Base-by-base conservation (phyloP, 2,797 vertebrate genomes). In the Rhinoraja longicauda region DNA sequence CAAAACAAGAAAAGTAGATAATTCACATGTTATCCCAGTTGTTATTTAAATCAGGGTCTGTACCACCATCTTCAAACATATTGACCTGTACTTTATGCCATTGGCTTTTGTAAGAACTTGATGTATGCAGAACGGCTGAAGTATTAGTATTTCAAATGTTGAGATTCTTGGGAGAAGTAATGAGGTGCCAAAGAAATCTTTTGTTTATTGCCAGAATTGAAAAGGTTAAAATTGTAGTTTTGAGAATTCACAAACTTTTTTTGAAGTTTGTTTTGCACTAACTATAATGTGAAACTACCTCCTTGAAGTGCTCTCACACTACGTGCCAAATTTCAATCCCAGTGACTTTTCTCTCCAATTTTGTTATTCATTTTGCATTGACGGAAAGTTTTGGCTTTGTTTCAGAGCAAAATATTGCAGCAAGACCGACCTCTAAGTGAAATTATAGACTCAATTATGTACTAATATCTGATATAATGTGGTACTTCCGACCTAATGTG, bases 271-370 rank as follows among this genome's bases (percentile, higher is more conserved):
- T 32, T 88, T 88, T 88, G 84, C 62, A 36, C 62, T 67, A n/a
- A 21, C 62, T 88, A 62, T 62, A 88, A 21, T 88, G 84, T 88
- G 84, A 88, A 88, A 67, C 84, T 88, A 88, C 84, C 84, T 88
- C 84, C 84, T 88, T 88, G 84, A 88, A 88, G 84, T 88, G 84
- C n/a, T 88, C 84, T 88, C 84, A 88, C 59, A 62, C 84, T 88
- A 32, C 59, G 88, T 88, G 84, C 84, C 84, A 88, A 62, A 88
- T 67, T 88, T 67, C n/a, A 86, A 62, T 32, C 57, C 82, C 59
- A 29, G 57, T 62, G 67, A 88, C 62, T 88, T 88, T 8, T 32
- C 84, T 88, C 62, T 21, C 59, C 84, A 88, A 62, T 88, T 88
- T n/a, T 86, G 82, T n/a, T 15, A 86, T 15, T 59, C 29, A 32